phyloP scores from a whole-genome alignment of 2,888 invertebrate genomes.

The Cheilosia vernalis region DNA sequence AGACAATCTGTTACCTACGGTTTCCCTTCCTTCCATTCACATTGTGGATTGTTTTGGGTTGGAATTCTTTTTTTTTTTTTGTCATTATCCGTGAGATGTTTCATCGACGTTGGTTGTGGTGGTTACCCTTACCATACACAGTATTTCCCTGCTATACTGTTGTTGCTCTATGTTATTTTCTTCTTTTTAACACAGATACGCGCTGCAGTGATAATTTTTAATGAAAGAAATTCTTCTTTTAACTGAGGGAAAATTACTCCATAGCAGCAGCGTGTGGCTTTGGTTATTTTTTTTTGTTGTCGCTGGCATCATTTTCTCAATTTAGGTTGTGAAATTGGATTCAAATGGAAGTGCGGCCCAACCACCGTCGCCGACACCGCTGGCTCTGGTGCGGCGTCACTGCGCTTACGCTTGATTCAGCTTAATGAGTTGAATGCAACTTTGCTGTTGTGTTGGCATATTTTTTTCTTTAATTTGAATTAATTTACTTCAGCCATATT shows the following conservation, averaged over 20 bases:
- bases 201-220: slow-evolving; percentile 21
- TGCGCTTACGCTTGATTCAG: slow-evolving; percentile 1
- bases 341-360: slow-evolving; percentile 15
- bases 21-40: slow-evolving; percentile 17
- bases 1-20: slow-evolving; percentile 61
- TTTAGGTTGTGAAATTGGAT: slow-evolving; percentile 42
- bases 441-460: background rate
- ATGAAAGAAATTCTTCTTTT: slow-evolving; percentile 41
- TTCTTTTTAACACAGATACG: slow-evolving; percentile 29
- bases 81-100: slow-evolving; percentile 38
- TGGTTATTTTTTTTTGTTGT: background rate
- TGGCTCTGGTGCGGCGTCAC: background rate
- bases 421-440: slow-evolving; percentile 11
- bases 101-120: background rate
- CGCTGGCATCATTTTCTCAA: slow-evolving; percentile 50
- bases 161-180: slow-evolving; percentile 15
- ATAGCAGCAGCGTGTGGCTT: slow-evolving; percentile 21
- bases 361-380: too few species aligned
- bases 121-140: slow-evolving; percentile 3
- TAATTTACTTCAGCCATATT: slow-evolving; percentile 4
- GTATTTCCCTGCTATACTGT: slow-evolving; percentile 1
- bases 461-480: slow-evolving; percentile 13
- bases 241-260: slow-evolving; percentile 23
- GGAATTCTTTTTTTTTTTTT: slow-evolving; percentile 3
- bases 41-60: slow-evolving; percentile 27